These are phyloP conservation scores for Ctenomys sociabilis DNA, from an alignment of 2,113 vertebrate species.

Conservation along the genomic window DNA sequence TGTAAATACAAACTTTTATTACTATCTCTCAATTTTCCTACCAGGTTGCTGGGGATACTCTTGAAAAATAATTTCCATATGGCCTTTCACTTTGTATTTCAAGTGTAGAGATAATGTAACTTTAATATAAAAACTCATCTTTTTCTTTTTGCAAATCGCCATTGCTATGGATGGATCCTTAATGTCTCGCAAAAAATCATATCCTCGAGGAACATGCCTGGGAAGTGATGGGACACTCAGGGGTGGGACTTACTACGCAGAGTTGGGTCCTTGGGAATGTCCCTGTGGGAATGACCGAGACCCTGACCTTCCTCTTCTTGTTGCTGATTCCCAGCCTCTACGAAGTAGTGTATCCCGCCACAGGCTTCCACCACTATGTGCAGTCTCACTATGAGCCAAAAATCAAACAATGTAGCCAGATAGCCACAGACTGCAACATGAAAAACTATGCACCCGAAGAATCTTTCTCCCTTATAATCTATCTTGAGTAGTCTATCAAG, in stretches of 20 bases:
- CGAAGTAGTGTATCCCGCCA: not conserved
- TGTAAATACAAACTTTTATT: not conserved
- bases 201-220: not conserved
- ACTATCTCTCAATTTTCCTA: not conserved
- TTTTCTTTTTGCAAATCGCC: not conserved
- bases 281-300: not conserved
- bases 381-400: not conserved
- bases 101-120: not conserved
- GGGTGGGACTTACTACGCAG: not conserved
- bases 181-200: not conserved
- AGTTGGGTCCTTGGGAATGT: not conserved
- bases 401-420: not conserved
- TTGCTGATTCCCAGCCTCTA: not conserved
- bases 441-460: not conserved
- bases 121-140: not conserved
- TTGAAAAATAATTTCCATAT: slow-evolving; percentile 30
- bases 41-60: not conserved
- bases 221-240: not conserved
- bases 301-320: not conserved
- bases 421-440: not conserved
- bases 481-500: not conserved
- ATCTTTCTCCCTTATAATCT: too few relatives aligned
- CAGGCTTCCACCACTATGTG: not conserved
- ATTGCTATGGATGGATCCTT: not conserved
- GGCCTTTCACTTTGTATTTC: not conserved